phyloP scores from a whole-genome alignment of 2,797 vertebrate species.

The Lindbergichthys nudifrons region DNA sequence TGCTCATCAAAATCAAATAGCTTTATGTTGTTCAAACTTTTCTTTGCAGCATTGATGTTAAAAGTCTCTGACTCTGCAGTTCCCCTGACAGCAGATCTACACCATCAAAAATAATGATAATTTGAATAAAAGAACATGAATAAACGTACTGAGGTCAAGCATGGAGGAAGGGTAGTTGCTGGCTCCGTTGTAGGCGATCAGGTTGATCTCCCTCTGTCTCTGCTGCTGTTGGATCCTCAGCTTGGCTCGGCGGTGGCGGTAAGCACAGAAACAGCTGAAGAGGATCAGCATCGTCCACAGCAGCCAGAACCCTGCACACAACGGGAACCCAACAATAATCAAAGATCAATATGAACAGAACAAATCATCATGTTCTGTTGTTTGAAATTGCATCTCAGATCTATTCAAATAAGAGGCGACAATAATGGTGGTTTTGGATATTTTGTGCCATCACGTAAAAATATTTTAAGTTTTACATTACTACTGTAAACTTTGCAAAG shows the following conservation, averaged over 20 bases:
- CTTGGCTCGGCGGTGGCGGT: slow-evolving; percentile 93
- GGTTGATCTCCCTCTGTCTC: slow-evolving; percentile 94
- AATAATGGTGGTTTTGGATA: background rate
- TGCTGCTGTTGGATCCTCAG: slow-evolving; percentile 94
- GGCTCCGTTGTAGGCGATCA: slow-evolving; percentile 93
- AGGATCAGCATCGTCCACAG: slow-evolving; percentile 94
- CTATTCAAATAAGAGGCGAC: background rate
- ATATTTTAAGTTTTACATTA: background rate
- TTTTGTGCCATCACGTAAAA: background rate
- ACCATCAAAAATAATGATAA: background rate
- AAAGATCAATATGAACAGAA: background rate
- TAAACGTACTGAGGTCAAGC: slow-evolving; percentile 88
- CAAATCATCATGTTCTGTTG: background rate
- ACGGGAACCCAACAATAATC: slow-evolving; percentile 26
- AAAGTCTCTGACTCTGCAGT: background rate
- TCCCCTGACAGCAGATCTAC: background rate
- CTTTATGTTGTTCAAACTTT: background rate
- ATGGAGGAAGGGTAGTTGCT: slow-evolving; percentile 89
- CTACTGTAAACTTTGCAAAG: background rate
- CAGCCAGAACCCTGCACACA: slow-evolving; percentile 93
- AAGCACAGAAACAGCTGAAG: slow-evolving; percentile 95
- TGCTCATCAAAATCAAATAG: background rate
- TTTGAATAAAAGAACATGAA: background rate
- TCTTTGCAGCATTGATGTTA: background rate
- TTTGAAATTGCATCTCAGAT: slow-evolving; percentile 1